Evolutionary conservation across 1,140 invertebrate species (phyloP), one percentile per base, ranked within the genome.

Genomic region (Phenacoccus solenopsis): DNA sequence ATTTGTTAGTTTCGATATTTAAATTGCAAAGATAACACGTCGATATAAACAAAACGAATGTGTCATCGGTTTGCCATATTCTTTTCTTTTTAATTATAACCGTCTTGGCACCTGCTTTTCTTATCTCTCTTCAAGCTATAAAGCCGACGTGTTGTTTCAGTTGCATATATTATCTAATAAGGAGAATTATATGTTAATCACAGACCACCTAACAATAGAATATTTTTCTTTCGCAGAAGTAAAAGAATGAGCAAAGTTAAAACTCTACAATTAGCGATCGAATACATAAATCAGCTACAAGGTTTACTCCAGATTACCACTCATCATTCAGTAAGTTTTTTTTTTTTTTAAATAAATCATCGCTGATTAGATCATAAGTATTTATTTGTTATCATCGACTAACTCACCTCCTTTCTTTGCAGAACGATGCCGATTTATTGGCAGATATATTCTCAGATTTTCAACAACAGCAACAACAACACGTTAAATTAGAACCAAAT

Each of bases 171-270:
- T 49, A 49, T 16, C 13, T 49, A 9, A 9, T 49, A 49, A 49
- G 38, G 38, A 49, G n/a, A 49, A 9, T 49, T 9, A 49, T 49
- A 16, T 49, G 13, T 49, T 49, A 49, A 49, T 49, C 20, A 32
- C 13, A 49, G 38, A 49, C 38, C 38, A 49, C 59, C 59, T 69
- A 69, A 25, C 28, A 38, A 21, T 69, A 22, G 35, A n/a, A 67
- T 35, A 12, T 24, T 24, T 9, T 10, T 27, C 16, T 56, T 28
- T 71, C 70, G 25, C 73, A 80, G 79, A 61, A 78, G 78, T 21
- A 81, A 81, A 72, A 70, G 79, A 10, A 74, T 79, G 24, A 78
- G 80, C 70, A 81, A 82, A 74, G 79, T 81, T 30, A 81, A 81
- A 69, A 81, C 80, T 20, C 73, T 81, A 25, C 76, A 80, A 72